These are phyloP conservation scores for Drosophila busckii DNA, from an alignment of 1,140 invertebrate genomes.

Conservation along the genomic window DNA sequence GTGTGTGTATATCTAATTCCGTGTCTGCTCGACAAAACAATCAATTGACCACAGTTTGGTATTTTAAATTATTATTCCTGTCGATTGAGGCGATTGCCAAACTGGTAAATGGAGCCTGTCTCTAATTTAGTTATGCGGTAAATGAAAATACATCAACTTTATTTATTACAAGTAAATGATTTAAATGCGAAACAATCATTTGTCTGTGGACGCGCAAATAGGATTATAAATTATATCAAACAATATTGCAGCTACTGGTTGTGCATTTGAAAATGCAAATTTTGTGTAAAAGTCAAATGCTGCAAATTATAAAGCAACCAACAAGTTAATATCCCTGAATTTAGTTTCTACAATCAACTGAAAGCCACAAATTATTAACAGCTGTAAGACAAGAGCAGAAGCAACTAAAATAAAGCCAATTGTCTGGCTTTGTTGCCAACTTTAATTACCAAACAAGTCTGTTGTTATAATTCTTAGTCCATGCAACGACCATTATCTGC, in stretches of 20 bases:
- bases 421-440: no score
- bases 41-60: conserved; percentile 50
- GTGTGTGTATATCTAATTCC: conserved; percentile 8
- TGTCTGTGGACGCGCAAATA: no score
- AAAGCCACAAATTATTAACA: not conserved
- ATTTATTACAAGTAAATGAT: conserved; percentile 62
- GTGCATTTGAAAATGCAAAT: no score
- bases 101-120: conserved; percentile 44
- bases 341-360: no score
- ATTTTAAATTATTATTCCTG: conserved; percentile 27
- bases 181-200: conserved; percentile 31
- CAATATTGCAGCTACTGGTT: no score
- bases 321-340: no score
- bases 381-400: not conserved
- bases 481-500: conserved; percentile 17
- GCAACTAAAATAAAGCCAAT: not conserved
- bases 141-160: conserved; percentile 36
- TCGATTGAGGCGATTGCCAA: conserved; percentile 12
- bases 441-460: conserved; percentile 6
- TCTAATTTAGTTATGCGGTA: conserved; percentile 69
- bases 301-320: no score
- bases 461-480: not conserved
- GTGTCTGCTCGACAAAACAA: conserved; percentile 38
- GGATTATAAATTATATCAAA: no score
- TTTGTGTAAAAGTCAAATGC: no score